Evolutionary conservation across 1,140 invertebrate species (phyloP), one percentile per base, ranked within the genome.

Genomic region (Antheraea pernyi): DNA sequence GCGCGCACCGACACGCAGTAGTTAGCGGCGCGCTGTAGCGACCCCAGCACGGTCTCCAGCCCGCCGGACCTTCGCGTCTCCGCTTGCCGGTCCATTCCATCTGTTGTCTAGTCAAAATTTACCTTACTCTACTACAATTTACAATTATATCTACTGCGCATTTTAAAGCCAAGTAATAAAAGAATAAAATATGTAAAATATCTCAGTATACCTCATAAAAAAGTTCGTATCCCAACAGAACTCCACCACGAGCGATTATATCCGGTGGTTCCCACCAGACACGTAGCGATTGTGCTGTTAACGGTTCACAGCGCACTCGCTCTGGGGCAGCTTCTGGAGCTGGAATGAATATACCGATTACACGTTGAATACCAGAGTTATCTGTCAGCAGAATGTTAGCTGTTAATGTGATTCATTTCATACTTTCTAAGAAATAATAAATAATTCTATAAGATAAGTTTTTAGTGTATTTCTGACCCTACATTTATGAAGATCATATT

Each of bases 1-100:
- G 97, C 97, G 70, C 97, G 87, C 0, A 98, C 95, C 72, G 95
- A 94, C 42, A 98, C 93, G 19, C 96, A 97, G 88, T 98, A 98
- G 91, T 96, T 97, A 10, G 95, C 95, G 67, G 94, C 96, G 72
- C 96, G 96, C 67, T 94, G 93, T 36, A 96, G 83, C 0, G 94
- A 94, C 77, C 95, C 95, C 67, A 97, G 79, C 80, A 95, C 95
- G 2, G 95, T 95, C 81, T 97, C 96, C 62, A 94, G 91, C 73
- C 95, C 83, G 7, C 86, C 85, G 10, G 80, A 78, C 10, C 85
- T 78, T n/a, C 84, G 79, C 10, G 81, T 74, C 75, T 91, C 89
- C 69, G 79, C 78, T 8, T 77, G 77, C 8, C 77, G 75, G 4
- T 84, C 82, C 11, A 73, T 8, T 2, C 73, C 72, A 16, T 82